Percentiles rank a stretch among this genome's conserved stretches.
These are phyloP conservation scores for Deilephila elpenor DNA, from an alignment of 2,888 invertebrate genomes.

Conservation along the genomic window DNA sequence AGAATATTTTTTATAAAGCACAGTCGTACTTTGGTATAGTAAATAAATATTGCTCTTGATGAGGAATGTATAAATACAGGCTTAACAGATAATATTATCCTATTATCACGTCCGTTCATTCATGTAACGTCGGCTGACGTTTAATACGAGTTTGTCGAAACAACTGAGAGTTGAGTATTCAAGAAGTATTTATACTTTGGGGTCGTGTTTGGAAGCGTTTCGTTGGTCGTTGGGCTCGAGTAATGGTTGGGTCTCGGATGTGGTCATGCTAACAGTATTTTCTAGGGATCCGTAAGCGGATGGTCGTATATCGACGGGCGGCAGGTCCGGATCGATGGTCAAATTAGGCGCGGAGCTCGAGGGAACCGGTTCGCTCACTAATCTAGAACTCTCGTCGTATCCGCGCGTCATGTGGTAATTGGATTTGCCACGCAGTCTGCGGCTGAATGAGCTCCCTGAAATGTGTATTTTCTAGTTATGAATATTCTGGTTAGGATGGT, in stretches of 20 bases:
- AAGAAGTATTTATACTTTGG: conserved; percentile 55
- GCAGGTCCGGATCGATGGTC: conserved; percentile 59
- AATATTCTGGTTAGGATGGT: too few species aligned
- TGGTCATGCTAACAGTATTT: conserved; percentile 58
- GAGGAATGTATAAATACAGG: conserved; percentile 41
- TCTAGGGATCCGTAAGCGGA: conserved; percentile 75
- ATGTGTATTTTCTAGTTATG: conserved; percentile 28
- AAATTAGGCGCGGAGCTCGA: conserved; percentile 73
- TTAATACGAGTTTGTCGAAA: background rate
- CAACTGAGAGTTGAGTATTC: background rate
- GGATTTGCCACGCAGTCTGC: conserved; percentile 90
- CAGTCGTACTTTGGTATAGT: conserved; percentile 46
- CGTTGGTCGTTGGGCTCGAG: conserved; percentile 49
- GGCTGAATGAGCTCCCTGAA: conserved; percentile 89
- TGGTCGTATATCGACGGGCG: conserved; percentile 63
- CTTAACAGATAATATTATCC: conserved; percentile 31
- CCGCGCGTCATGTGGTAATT: conserved; percentile 90
- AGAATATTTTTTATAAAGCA: conserved; percentile 27
- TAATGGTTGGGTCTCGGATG: conserved; percentile 68
- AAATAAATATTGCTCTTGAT: conserved; percentile 32
- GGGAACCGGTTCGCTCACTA: conserved; percentile 62
- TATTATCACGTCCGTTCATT: conserved; percentile 32
- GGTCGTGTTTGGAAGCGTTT: conserved; percentile 47
- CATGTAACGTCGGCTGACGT: background rate
- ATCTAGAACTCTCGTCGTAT: conserved; percentile 84